These are phyloP conservation scores for Promerops cafer DNA, from an alignment of 2,113 vertebrate species.

Conservation along the genomic window DNA sequence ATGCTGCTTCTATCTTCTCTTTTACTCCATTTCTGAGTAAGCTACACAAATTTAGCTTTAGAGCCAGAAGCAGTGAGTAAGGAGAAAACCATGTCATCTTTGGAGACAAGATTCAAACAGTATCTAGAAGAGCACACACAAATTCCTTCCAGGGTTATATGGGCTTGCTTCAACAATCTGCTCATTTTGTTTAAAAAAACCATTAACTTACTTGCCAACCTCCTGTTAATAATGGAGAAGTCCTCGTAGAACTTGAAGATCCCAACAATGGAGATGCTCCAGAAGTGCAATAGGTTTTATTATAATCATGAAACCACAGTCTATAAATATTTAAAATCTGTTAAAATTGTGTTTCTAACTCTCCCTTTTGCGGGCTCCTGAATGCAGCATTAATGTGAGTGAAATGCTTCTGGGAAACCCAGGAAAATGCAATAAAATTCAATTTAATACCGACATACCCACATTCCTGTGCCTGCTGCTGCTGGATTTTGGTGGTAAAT, in stretches of 20 bases:
- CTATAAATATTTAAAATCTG: slow-evolving; percentile 66
- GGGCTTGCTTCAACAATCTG: not conserved
- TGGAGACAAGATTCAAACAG: not conserved
- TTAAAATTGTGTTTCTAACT: slow-evolving; percentile 49
- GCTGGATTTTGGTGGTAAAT: not conserved
- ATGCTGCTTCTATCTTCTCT: not conserved
- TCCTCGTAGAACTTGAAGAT: not conserved
- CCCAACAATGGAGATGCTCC: not conserved
- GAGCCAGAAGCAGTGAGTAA: not conserved
- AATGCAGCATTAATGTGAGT: not conserved
- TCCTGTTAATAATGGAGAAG: not conserved
- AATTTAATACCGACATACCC: not conserved
- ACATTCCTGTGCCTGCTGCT: not conserved
- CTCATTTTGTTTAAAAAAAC: not conserved
- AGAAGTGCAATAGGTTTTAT: slow-evolving; percentile 49
- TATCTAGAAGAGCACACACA: not conserved
- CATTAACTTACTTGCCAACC: not conserved
- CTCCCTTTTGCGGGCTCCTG: not conserved
- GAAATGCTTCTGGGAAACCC: slow-evolving; percentile 32
- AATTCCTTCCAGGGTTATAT: not conserved
- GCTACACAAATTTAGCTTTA: not conserved
- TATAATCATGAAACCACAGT: slow-evolving; percentile 3
- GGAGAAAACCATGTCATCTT: not conserved
- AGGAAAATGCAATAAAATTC: not conserved
- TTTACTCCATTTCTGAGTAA: not conserved